Evolutionary conservation across 2,888 invertebrate species (phyloP).

Genomic region (Pristionchus arcanus): DNA sequence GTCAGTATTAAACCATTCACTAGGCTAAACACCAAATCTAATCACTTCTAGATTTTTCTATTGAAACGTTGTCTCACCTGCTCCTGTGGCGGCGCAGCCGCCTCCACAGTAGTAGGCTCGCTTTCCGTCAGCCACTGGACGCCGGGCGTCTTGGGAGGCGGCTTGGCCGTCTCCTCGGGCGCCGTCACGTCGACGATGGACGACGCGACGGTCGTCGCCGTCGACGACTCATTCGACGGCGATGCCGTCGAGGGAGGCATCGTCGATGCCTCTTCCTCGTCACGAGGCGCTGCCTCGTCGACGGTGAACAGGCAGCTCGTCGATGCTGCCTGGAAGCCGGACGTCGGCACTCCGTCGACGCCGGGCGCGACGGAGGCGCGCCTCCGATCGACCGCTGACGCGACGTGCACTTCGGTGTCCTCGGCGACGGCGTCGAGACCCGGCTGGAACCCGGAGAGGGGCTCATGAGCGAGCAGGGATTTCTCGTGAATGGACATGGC

Average conservation of each 20-base stretch:
- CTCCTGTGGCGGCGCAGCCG: background rate
- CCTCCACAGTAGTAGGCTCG: constrained; percentile 32
- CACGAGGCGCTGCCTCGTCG: constrained; percentile 2
- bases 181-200: constrained; percentile 40
- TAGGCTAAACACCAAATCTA: no score
- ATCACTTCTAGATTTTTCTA: no score
- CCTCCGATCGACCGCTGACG: background rate
- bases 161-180: background rate
- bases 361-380: constrained; percentile 28
- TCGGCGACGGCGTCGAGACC: constrained; percentile 40
- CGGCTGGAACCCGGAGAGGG: constrained; percentile 20
- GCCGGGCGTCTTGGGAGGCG: constrained; percentile 9
- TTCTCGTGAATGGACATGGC: constrained; percentile 54
- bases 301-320: constrained; percentile 6
- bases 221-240: background rate
- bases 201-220: constrained; percentile 3
- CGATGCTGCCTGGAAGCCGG: background rate
- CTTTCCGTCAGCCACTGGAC: constrained; percentile 52
- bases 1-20: no score
- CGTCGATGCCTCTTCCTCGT: constrained; percentile 6
- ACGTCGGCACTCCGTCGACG: background rate
- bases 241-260: constrained; percentile 30
- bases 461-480: constrained; percentile 32
- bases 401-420: constrained; percentile 17
- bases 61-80: background rate